Conservation (phyloP, 2,888 invertebrate genomes). For the Phrixothrix hirtus region DNA sequence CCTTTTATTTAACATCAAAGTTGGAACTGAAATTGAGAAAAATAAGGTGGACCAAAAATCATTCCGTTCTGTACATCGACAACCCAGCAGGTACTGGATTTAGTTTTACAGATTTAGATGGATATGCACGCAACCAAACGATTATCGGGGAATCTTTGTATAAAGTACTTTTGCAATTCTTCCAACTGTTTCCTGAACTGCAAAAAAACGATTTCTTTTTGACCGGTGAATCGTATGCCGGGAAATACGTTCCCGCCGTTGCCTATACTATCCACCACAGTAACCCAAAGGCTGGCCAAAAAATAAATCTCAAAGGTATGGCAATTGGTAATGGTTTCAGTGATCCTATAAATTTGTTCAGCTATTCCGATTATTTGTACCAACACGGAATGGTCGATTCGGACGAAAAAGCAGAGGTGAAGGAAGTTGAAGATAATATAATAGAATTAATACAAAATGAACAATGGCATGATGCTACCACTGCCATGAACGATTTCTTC, state of each 20-base stretch:
- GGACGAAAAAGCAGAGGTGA: slow-evolving; percentile 62
- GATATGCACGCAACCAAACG: slow-evolving; percentile 74
- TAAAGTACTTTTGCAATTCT: slow-evolving; percentile 74
- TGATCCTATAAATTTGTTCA: slow-evolving; percentile 71
- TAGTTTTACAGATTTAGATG: slow-evolving; percentile 78
- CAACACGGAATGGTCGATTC: slow-evolving; percentile 69
- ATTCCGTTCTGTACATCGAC: slow-evolving; percentile 81
- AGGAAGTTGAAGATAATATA: slow-evolving; percentile 60
- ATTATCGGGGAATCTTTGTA: slow-evolving; percentile 77
- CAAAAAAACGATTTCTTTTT: slow-evolving; percentile 74
- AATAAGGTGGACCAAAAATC: slow-evolving; percentile 76
- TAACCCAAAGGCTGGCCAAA: slow-evolving; percentile 57
- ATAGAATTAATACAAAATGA: slow-evolving; percentile 60
- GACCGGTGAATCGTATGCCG: slow-evolving; percentile 84
- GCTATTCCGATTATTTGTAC: slow-evolving; percentile 74
- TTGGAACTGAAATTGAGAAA: slow-evolving; percentile 40
- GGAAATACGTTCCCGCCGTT: slow-evolving; percentile 64
- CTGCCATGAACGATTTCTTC: too few species aligned
- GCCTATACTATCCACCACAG: slow-evolving; percentile 68
- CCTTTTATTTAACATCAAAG: slow-evolving; percentile 47
- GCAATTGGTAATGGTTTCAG: slow-evolving; percentile 75
- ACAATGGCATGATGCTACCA: slow-evolving; percentile 67
- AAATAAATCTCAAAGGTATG: slow-evolving; percentile 67
- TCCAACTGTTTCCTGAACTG: slow-evolving; percentile 73
- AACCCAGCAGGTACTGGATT: slow-evolving; percentile 89